Conservation (phyloP, 2,797 vertebrate genomes). For the Neosalanx taihuensis region DNA sequence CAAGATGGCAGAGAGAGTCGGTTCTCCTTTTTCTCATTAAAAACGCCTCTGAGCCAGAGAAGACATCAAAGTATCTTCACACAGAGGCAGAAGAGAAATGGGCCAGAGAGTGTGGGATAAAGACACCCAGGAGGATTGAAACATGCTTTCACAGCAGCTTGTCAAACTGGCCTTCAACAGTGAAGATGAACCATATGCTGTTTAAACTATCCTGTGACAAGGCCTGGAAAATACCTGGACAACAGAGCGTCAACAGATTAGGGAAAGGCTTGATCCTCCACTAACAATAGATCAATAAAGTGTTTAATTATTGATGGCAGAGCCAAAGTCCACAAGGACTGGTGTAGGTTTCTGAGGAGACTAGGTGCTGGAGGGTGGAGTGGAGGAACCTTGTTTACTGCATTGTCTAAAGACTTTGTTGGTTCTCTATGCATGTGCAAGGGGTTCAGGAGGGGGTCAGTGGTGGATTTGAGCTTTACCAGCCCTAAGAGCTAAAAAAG, state of each 20-base stretch:
- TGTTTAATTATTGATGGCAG: neutral
- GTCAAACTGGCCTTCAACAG: constrained; percentile 42
- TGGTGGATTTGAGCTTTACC: no score
- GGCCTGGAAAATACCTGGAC: neutral
- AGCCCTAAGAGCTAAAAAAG: no score
- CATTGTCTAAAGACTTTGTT: no score
- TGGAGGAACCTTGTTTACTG: no score
- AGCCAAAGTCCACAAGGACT: no score
- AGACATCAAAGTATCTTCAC: constrained; percentile 65
- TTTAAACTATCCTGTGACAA: neutral
- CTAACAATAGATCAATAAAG: neutral
- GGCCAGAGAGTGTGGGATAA: constrained; percentile 50
- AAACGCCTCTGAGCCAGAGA: constrained; percentile 60
- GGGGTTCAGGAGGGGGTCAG: no score
- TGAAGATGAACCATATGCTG: constrained; percentile 45
- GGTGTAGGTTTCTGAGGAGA: no score
- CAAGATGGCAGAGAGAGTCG: constrained; percentile 46
- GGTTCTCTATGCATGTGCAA: no score
- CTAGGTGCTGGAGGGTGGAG: no score
- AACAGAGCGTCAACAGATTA: neutral
- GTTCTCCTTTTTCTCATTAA: constrained; percentile 62
- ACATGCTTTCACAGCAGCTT: constrained; percentile 57
- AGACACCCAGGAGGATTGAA: constrained; percentile 55
- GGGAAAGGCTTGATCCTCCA: neutral
- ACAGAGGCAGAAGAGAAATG: constrained; percentile 55